These are phyloP conservation scores for Vidua macroura DNA, from an alignment of 2,113 vertebrate genomes.

Conservation along the genomic window DNA sequence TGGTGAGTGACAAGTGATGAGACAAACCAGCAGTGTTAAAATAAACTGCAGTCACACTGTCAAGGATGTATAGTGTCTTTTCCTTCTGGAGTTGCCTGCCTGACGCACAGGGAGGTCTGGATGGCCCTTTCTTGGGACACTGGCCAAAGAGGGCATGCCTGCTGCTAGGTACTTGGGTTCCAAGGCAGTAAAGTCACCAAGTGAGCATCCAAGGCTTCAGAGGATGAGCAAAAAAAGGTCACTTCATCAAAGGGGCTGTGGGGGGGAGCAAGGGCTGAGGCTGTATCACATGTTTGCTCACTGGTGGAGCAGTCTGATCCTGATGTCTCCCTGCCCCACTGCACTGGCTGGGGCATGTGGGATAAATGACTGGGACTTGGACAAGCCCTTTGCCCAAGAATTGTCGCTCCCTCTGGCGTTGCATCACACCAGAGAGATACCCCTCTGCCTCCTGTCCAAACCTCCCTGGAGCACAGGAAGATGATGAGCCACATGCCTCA, in stretches of 20 bases:
- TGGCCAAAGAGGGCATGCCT: background rate
- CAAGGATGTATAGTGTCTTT: background rate
- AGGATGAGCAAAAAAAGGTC: background rate
- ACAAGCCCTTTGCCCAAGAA: background rate
- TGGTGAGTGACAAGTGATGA: background rate
- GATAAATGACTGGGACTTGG: background rate
- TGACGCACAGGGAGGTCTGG: background rate
- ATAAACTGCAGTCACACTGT: background rate
- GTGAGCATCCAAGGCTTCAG: background rate
- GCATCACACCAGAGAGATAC: background rate
- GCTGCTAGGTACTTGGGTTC: background rate
- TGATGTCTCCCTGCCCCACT: background rate
- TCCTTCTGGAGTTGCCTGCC: background rate
- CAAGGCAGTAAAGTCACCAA: background rate
- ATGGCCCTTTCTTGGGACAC: background rate
- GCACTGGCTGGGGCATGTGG: background rate
- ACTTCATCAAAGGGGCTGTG: background rate
- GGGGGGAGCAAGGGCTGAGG: background rate
- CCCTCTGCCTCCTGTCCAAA: background rate
- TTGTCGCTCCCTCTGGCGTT: background rate
- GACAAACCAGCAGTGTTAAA: background rate
- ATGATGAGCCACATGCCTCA: background rate
- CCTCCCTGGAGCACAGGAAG: background rate
- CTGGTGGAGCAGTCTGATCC: background rate
- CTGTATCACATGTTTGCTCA: rapidly evolving